Conservation (phyloP, 2,113 vertebrate species). For the Ovis canadensis region DNA sequence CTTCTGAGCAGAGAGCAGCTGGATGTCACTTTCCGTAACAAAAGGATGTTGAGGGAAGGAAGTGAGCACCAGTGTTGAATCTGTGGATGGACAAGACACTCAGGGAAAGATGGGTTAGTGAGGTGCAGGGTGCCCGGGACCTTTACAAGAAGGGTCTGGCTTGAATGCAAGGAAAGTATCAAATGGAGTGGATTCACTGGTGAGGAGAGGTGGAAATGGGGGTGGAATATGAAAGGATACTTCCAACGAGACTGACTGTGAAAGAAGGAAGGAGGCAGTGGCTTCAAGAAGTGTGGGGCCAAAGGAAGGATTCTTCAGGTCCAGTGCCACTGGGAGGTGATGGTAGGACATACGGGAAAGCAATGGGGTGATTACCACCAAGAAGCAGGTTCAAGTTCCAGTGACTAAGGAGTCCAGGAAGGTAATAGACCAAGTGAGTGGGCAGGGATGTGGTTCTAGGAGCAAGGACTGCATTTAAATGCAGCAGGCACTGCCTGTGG, state of each 20-base stretch:
- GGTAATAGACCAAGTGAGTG: background rate
- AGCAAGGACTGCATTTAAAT: background rate
- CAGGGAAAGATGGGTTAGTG: too few species aligned
- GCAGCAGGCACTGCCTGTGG: background rate
- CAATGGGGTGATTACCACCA: too few species aligned
- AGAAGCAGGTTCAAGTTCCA: background rate
- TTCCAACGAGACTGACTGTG: fast-evolving
- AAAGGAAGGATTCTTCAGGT: background rate
- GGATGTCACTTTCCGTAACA: background rate
- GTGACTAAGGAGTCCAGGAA: background rate
- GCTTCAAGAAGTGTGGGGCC: background rate
- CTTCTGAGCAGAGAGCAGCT: background rate
- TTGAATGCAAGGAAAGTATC: background rate
- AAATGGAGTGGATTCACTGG: background rate
- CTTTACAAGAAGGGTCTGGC: background rate
- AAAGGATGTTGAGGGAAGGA: background rate
- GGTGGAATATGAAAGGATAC: background rate
- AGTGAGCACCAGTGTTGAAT: background rate
- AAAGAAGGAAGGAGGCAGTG: background rate
- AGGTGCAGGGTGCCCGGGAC: background rate
- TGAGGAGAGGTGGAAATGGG: background rate
- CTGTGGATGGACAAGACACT: background rate
- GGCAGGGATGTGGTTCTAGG: background rate
- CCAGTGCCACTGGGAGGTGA: background rate
- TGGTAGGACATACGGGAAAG: background rate